Conservation (phyloP, 2,113 vertebrate species). For the Trinectes maculatus region DNA sequence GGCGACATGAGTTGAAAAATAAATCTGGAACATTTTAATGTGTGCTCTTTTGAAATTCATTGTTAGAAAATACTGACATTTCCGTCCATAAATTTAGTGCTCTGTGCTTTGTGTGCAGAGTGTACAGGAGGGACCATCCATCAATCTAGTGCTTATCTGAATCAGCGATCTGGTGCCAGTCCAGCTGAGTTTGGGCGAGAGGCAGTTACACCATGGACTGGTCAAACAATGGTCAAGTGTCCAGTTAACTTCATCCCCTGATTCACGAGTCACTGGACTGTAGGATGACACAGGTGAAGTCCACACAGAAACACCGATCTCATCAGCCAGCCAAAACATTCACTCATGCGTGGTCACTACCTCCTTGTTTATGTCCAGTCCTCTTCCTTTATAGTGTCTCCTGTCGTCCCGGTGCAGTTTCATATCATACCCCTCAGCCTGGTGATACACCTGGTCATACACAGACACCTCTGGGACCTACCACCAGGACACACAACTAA, state of each 20-base stretch:
- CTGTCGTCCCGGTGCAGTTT: constrained; percentile 73
- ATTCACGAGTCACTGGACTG: too few species aligned
- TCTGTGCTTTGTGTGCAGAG: not conserved
- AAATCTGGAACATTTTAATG: constrained; percentile 4
- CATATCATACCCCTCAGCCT: constrained; percentile 66
- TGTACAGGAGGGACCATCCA: constrained; percentile 21
- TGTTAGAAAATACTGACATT: not conserved
- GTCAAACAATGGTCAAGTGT: too few species aligned
- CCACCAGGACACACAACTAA: not conserved
- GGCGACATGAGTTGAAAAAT: not conserved
- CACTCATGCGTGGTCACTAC: constrained; percentile 36
- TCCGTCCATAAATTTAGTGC: not conserved
- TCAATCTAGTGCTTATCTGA: too few species aligned
- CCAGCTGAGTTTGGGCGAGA: too few species aligned
- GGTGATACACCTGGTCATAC: constrained; percentile 68
- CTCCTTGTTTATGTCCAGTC: constrained; percentile 72
- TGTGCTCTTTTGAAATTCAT: not conserved
- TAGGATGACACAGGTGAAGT: too few species aligned
- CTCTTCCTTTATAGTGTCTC: constrained; percentile 64
- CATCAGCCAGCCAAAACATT: not conserved
- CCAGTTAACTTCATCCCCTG: too few species aligned
- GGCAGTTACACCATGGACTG: too few species aligned
- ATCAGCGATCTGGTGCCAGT: too few species aligned
- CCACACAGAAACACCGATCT: too few species aligned
- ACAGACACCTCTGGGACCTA: constrained; percentile 60